Evolutionary conservation across 92 coral and sea anemone genomes (phyloP).

Genomic region (Porites divaricata): DNA sequence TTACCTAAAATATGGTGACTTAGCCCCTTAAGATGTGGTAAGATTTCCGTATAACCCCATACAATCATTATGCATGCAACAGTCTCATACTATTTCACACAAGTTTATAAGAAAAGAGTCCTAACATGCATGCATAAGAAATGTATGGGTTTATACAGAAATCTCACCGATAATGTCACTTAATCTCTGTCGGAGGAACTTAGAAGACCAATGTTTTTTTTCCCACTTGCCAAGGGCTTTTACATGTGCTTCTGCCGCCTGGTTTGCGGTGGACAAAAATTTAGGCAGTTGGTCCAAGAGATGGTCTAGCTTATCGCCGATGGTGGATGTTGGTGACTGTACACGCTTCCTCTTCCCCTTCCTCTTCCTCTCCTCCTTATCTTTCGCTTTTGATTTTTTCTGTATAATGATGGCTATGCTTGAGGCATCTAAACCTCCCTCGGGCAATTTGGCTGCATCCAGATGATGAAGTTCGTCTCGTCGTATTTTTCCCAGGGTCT

Average conservation of each 20-base stretch:
- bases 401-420: not conserved
- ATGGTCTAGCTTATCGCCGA: slow-evolving; percentile 12
- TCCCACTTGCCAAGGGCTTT: slow-evolving; percentile 27
- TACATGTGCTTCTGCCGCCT: slow-evolving; percentile 29
- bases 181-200: slow-evolving; percentile 30
- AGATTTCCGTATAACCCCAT: no score
- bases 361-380: slow-evolving; percentile 11
- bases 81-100: not conserved
- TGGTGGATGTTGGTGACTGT: slow-evolving; percentile 22
- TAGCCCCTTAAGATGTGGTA: slow-evolving; percentile 2
- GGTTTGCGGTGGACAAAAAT: slow-evolving; percentile 29
- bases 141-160: slow-evolving; percentile 4
- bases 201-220: slow-evolving; percentile 26
- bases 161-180: slow-evolving; percentile 18
- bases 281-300: slow-evolving; percentile 26
- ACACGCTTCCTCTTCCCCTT: slow-evolving; percentile 12
- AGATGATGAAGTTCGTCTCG: slow-evolving; percentile 9
- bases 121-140: not conserved
- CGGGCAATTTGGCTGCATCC: slow-evolving; percentile 6
- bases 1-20: slow-evolving; percentile 1
- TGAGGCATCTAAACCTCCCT: slow-evolving; percentile 8
- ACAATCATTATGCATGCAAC: no score
- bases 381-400: slow-evolving; percentile 4
- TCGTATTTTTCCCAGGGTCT: slow-evolving; percentile 15
- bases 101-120: not conserved